Evolutionary conservation across 2,113 vertebrate genomes (phyloP).

Genomic region (Paedocypris sp.): DNA sequence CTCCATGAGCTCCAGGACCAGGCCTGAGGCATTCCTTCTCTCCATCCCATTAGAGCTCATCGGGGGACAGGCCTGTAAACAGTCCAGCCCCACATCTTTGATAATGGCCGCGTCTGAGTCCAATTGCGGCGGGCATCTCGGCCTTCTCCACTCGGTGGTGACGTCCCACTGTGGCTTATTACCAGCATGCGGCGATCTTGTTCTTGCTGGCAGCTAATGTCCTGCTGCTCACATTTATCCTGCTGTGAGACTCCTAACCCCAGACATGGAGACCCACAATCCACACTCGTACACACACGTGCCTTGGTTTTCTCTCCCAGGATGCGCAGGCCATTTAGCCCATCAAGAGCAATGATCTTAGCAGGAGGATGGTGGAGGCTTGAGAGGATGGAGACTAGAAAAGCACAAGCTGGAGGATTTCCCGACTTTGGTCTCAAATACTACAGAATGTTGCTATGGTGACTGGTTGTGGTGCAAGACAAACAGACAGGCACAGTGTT

Average conservation of each 20-base stretch:
- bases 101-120: slow-evolving; percentile 20
- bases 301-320: neutral
- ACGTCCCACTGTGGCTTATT: slow-evolving; percentile 54
- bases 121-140: slow-evolving; percentile 15
- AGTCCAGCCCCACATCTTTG: neutral
- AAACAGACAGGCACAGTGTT: too few species aligned
- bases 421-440: too few species aligned
- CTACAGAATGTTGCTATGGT: too few species aligned
- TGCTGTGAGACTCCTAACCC: slow-evolving; percentile 50
- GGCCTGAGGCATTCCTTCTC: neutral
- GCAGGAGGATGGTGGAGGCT: neutral
- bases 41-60: neutral
- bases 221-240: slow-evolving; percentile 40
- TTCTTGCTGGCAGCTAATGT: slow-evolving; percentile 19
- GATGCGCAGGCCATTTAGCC: neutral
- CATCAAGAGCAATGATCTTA: slow-evolving; percentile 8
- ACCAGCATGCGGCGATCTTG: slow-evolving; percentile 40
- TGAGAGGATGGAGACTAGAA: neutral
- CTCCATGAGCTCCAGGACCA: neutral
- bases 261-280: slow-evolving; percentile 18
- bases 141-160: slow-evolving; percentile 28
- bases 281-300: neutral
- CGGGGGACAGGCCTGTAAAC: neutral
- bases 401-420: too few species aligned
- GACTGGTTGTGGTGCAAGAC: too few species aligned